These are phyloP conservation scores for Cataglyphis rosenhaueri DNA, from an alignment of 2,888 invertebrate genomes.

Conservation along the genomic window DNA sequence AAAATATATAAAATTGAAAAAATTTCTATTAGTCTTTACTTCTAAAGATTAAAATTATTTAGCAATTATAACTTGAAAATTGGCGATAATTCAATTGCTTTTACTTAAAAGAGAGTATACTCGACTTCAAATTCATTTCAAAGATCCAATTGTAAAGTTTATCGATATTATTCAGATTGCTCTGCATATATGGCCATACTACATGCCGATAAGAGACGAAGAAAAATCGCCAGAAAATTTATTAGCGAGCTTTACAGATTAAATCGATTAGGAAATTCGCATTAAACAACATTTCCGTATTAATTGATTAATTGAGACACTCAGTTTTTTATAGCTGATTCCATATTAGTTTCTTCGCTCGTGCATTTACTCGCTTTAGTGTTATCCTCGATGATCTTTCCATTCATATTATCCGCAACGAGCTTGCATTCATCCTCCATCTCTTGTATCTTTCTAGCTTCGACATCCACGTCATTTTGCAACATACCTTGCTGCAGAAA, in stretches of 20 bases:
- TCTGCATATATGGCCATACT: not conserved
- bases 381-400: not conserved
- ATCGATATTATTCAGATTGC: slow-evolving; percentile 22
- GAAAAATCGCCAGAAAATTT: slow-evolving; percentile 21
- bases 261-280: not conserved
- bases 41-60: not conserved
- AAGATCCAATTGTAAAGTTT: not conserved
- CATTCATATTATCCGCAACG: not conserved
- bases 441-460: slow-evolving; percentile 45
- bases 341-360: not conserved
- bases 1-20: not conserved
- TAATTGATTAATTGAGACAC: slow-evolving; percentile 14
- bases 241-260: not conserved
- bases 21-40: not conserved
- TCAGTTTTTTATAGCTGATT: not conserved
- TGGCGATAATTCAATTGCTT: not conserved
- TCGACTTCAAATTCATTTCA: not conserved
- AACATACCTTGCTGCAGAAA: slow-evolving; percentile 89
- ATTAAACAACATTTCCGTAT: not conserved
- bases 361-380: not conserved
- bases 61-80: not conserved
- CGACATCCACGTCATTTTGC: slow-evolving; percentile 85
- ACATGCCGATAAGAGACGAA: slow-evolving; percentile 5
- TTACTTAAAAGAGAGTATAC: not conserved
- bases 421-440: slow-evolving; percentile 31